Conservation (phyloP, 1,140 invertebrate species). For the Spodoptera litura region DNA sequence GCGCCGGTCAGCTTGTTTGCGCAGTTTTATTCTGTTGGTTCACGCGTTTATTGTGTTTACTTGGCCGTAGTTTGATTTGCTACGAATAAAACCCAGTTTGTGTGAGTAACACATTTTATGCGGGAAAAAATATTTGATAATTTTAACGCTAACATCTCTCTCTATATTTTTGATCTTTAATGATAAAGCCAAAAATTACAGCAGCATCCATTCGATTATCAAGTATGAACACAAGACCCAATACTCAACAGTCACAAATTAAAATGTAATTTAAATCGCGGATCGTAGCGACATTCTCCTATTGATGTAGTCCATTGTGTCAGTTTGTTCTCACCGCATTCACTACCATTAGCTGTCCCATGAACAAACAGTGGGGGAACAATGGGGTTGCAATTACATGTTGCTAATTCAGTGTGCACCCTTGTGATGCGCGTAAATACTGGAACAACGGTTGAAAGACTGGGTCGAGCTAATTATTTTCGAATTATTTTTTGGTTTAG, state of each 20-base stretch:
- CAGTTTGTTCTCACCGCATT: slow-evolving; percentile 48
- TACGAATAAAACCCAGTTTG: neutral
- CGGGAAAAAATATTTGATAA: neutral
- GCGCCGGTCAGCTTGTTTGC: slow-evolving; percentile 21
- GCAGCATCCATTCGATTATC: too few species aligned
- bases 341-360: slow-evolving; percentile 45
- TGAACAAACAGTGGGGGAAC: neutral
- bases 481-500: neutral
- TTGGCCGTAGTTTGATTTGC: slow-evolving; percentile 25
- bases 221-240: neutral
- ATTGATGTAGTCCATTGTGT: slow-evolving; percentile 47
- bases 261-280: slow-evolving; percentile 58
- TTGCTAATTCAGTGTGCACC: slow-evolving; percentile 29
- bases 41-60: slow-evolving; percentile 13
- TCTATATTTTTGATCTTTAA: too few species aligned
- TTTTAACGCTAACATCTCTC: too few species aligned
- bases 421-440: slow-evolving; percentile 13
- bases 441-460: neutral
- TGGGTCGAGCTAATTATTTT: slow-evolving; percentile 22
- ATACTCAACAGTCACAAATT: slow-evolving; percentile 52
- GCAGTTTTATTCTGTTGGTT: slow-evolving; percentile 24
- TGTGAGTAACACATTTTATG: neutral
- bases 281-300: slow-evolving; percentile 50
- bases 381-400: slow-evolving; percentile 45
- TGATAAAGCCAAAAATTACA: too few species aligned